Base-by-base conservation (phyloP, 2,797 vertebrate genomes). In the Fistularia commersonii region DNA sequence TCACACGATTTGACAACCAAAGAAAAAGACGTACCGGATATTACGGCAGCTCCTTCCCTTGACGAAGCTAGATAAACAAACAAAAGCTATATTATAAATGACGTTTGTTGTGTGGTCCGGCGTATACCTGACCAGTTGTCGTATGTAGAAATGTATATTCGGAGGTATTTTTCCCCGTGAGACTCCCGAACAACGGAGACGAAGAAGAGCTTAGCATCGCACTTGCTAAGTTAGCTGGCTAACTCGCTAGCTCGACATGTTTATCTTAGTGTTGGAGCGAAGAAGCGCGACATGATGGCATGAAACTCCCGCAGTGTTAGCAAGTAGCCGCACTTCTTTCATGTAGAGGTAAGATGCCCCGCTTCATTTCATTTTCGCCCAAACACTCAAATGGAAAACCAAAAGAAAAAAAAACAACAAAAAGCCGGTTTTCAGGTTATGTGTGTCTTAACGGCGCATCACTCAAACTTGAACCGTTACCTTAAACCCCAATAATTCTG, bases 51-150 rank as follows among this genome's bases (percentile, higher is more conserved):
- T 52, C 51, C 34, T 36, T 67, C 74, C 65, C 54, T 57, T 39
- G 50, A 57, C 51, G 57, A 79, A 68, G 54, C 69, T 55, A 64
- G 64, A 86, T 88, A 90, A 91, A 91, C 84, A 91, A 89, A 86
- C 77, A 73, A 78, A 75, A 86, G 69, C 79, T 53, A 72, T 32
- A 45, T 40, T 47, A 41, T 66, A 23, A 48, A 33, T 60, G 38
- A 41, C 32, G 23, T 10, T 34, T 38, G 51, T 68, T 64, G 12
- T 32, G 1, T 0, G 32, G 1, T 5, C 11, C 12, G 7, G 0
- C 2, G 1, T 13, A 4, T 1, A 31, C 49, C 45, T 8, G 0
- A 41, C 0, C 5, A 1, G 1, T 8, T 37, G 43, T n/a, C 8
- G 8, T 38, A n/a, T 9, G 8, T 46, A 50, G n/a, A 46, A 32